Evolutionary conservation across 2,113 vertebrate genomes (phyloP).

Genomic region (Hemicordylus capensis): DNA sequence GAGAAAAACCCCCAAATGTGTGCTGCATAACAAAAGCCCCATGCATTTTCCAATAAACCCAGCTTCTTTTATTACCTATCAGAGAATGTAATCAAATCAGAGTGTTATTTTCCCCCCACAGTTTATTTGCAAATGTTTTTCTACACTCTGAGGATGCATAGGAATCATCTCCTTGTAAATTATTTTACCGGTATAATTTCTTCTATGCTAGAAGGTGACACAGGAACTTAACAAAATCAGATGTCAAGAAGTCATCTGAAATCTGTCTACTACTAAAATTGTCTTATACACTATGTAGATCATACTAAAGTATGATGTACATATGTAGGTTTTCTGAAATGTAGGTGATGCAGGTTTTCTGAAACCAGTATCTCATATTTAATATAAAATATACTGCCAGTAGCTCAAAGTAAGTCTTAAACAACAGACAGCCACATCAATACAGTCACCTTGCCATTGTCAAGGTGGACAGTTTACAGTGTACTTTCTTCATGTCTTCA

Average conservation of each 20-base stretch:
- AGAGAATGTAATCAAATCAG: background rate
- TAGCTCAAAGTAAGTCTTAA: background rate
- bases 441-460: background rate
- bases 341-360: too few relatives aligned
- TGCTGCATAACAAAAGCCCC: rapidly evolving
- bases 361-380: background rate
- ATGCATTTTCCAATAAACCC: background rate
- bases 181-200: background rate
- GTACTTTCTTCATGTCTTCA: background rate
- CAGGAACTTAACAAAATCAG: background rate
- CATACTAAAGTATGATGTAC: background rate
- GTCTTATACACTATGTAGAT: background rate
- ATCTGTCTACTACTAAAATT: background rate
- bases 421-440: rapidly evolving
- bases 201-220: background rate
- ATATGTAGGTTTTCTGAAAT: background rate
- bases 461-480: rapidly evolving
- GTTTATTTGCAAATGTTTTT: background rate
- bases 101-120: background rate
- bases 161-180: background rate
- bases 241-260: background rate
- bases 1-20: background rate
- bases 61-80: background rate
- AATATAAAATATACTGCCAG: background rate
- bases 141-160: background rate